These are phyloP conservation scores for Caranx ignobilis DNA, from an alignment of 2,113 vertebrate species.

Conservation along the genomic window DNA sequence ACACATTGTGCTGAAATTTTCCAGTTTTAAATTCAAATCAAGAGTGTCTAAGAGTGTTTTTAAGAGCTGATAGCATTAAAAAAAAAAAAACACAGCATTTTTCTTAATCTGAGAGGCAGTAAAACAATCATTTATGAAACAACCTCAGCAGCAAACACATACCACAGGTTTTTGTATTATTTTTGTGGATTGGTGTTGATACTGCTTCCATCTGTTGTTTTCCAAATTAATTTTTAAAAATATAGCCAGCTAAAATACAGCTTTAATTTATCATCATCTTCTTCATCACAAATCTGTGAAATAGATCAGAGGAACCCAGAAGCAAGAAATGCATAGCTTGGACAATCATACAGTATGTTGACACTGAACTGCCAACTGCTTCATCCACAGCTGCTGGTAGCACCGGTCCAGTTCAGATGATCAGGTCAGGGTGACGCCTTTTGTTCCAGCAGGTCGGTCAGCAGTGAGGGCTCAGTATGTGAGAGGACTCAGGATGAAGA, in stretches of 20 bases:
- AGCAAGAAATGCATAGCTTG: conserved; percentile 30
- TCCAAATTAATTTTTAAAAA: conserved; percentile 45
- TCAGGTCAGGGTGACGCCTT: neutral
- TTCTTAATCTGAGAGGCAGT: conserved; percentile 5
- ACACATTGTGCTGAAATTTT: conserved; percentile 24
- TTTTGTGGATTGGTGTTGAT: neutral
- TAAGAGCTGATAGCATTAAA: conserved; percentile 21
- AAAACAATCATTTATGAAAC: conserved; percentile 37
- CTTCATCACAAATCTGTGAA: conserved; percentile 3
- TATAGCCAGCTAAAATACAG: conserved; percentile 47
- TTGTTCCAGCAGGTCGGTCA: neutral
- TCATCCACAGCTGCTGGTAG: conserved; percentile 12
- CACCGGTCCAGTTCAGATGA: neutral
- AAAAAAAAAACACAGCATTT: conserved; percentile 37
- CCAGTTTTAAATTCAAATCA: conserved; percentile 7
- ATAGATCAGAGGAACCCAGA: conserved; percentile 6
- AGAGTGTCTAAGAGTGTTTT: conserved; percentile 12
- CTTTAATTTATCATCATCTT: neutral
- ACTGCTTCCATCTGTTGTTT: conserved; percentile 9
- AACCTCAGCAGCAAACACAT: conserved; percentile 8
- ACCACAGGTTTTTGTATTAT: neutral
- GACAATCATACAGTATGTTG: conserved; percentile 11
- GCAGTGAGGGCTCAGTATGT: conserved; percentile 88
- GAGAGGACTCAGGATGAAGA: conserved; percentile 95
- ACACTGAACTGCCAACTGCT: conserved; percentile 1